Percentiles rank a stretch among this genome's conserved stretches.
Conservation (phyloP, 2,888 invertebrate species). For the Hymenopus coronatus region DNA sequence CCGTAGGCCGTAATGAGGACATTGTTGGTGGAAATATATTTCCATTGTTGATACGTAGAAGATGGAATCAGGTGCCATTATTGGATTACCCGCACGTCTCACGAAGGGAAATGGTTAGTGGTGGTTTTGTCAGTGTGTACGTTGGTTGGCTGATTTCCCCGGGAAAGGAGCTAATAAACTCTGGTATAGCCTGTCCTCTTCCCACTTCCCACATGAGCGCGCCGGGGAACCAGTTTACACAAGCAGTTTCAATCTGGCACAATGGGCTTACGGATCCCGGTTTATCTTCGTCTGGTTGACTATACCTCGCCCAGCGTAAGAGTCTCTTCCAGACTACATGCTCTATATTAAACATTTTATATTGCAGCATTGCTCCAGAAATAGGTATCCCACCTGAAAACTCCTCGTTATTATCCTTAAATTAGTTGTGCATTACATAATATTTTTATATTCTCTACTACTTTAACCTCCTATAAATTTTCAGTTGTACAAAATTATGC, state of each 20-base stretch:
- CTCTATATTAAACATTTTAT: too few species aligned
- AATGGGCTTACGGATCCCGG: background rate
- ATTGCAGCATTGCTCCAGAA: too few species aligned
- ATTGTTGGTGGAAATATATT: background rate
- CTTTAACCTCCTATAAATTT: too few species aligned
- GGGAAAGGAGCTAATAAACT: slow-evolving; percentile 20
- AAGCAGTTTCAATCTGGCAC: background rate
- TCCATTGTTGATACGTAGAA: background rate
- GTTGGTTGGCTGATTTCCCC: slow-evolving; percentile 2
- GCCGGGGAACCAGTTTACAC: background rate
- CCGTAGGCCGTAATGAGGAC: background rate
- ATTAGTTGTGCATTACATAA: too few species aligned
- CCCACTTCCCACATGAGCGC: background rate
- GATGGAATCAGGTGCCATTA: background rate
- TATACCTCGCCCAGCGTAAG: background rate
- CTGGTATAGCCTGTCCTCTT: background rate
- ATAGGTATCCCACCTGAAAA: too few species aligned
- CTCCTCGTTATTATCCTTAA: too few species aligned
- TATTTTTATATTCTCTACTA: too few species aligned
- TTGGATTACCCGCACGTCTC: background rate
- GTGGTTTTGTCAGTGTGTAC: background rate
- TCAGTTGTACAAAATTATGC: too few species aligned
- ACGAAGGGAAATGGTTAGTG: background rate
- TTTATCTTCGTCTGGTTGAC: background rate
- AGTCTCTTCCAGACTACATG: background rate